Conservation (phyloP, 2,888 invertebrate genomes). For the Agonopterix heracliana region DNA sequence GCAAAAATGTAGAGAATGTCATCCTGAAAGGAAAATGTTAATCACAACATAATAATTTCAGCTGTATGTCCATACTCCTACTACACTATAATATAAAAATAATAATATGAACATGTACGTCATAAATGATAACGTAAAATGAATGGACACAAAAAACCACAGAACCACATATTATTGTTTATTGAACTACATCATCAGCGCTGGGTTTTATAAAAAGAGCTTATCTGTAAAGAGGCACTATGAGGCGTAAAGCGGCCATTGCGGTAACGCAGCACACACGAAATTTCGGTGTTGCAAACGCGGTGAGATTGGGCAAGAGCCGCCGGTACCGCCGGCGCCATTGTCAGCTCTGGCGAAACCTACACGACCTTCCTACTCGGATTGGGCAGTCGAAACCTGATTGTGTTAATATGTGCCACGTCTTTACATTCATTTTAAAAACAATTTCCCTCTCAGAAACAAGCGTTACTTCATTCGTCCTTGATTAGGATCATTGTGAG, state of each 20-base stretch:
- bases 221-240: slow-evolving; percentile 17
- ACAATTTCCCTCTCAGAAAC: slow-evolving; percentile 15
- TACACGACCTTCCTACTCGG: slow-evolving; percentile 63
- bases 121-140: no score
- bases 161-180: no score
- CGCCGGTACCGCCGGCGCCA: slow-evolving; percentile 52
- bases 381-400: slow-evolving; percentile 67
- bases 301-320: slow-evolving; percentile 54
- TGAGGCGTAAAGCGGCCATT: slow-evolving; percentile 30
- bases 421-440: slow-evolving; percentile 14
- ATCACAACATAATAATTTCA: no score
- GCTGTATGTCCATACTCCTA: no score
- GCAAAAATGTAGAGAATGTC: no score
- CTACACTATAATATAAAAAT: no score
- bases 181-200: no score
- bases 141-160: no score
- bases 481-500: slow-evolving; percentile 15
- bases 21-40: no score
- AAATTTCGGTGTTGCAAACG: slow-evolving; percentile 71
- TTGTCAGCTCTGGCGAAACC: slow-evolving; percentile 71
- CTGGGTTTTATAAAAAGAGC: not conserved
- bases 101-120: no score
- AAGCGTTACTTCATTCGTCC: slow-evolving; percentile 18
- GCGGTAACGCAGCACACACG: slow-evolving; percentile 65
- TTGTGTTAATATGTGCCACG: slow-evolving; percentile 30